Evolutionary conservation across 2,113 vertebrate genomes (phyloP), one percentile per base, ranked within the genome.

Genomic region (Toxostoma redivivum): DNA sequence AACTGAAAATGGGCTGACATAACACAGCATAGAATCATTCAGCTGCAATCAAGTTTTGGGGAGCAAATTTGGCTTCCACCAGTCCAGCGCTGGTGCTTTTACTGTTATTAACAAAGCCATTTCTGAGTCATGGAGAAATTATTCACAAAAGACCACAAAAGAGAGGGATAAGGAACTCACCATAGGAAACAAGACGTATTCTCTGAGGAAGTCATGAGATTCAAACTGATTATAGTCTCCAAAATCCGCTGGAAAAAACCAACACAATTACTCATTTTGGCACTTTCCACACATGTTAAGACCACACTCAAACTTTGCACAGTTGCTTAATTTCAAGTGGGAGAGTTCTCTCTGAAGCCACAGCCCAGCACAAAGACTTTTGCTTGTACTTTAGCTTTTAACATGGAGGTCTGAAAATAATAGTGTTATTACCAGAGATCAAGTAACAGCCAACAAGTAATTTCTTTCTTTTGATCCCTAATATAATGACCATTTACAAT

Each of bases 161-260:
- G 33, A 89, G 23, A 42, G 22, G 61, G 54, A 61, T 78, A 72
- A 76, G 56, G 45, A 88, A 98, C 99, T 99, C 95, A 99, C 99
- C 99, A 99, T 98, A 84, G 99, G 99, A 97, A 99, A 99, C 40
- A 99, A 98, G 87, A 99, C 98, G 83, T 99, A 99, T 71, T 99
- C 99, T 96, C 99, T 98, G 95, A 99, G 99, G 97, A 99, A 99
- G 96, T 99, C 99, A 96, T 99, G 99, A 97, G 99, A 99, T 95
- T 98, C 98, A 97, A 99, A 99, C 71, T 99, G 98, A 96, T 98
- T 98, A 95, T 98, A 99, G 97, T 99, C 99, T 97, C 99, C 99
- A 97, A 99, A 99, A 97, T 99, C 99, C 93, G 99, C 99, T 99
- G 95, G 79, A 91, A 96, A 95, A 95, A 93, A 97, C 88, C 72